Conservation (phyloP, 2,113 vertebrate genomes). For the Nipponia nippon region DNA sequence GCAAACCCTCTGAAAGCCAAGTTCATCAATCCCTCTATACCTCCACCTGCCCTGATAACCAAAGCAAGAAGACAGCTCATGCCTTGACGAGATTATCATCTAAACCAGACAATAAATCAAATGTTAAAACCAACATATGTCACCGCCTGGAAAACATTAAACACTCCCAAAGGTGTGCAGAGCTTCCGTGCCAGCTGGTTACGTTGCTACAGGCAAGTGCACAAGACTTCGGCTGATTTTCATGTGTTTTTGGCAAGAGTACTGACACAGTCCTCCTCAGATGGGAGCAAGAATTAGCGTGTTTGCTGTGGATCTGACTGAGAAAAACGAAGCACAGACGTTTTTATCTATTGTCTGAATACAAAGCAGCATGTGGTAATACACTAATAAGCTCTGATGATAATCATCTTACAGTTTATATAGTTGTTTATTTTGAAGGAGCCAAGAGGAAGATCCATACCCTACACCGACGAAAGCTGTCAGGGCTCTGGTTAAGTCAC, state of each 20-base stretch:
- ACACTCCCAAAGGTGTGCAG: not conserved
- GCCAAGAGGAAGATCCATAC: conserved; percentile 7
- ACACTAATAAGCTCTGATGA: conserved; percentile 19
- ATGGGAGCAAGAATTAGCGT: conserved; percentile 5
- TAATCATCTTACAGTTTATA: conserved; percentile 37
- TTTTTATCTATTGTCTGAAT: conserved; percentile 52
- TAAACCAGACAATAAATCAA: conserved; percentile 5
- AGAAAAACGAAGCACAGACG: not conserved
- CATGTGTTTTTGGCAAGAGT: conserved; percentile 20
- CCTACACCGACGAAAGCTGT: accelerated
- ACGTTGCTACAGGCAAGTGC: not conserved
- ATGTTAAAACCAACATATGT: not conserved
- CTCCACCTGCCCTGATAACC: not conserved
- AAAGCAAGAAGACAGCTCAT: not conserved
- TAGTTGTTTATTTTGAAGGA: conserved; percentile 39
- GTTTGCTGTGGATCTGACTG: not conserved
- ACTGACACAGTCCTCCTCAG: not conserved
- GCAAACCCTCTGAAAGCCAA: not conserved
- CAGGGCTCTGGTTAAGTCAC: not conserved
- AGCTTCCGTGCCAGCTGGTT: not conserved
- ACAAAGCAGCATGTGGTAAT: conserved; percentile 57
- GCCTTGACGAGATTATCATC: not conserved
- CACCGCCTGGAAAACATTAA: not conserved
- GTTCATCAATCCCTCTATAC: not conserved
- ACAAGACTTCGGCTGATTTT: not conserved